These are phyloP conservation scores for Dendrolimus kikuchii DNA, from an alignment of 1,140 invertebrate genomes.

Conservation along the genomic window DNA sequence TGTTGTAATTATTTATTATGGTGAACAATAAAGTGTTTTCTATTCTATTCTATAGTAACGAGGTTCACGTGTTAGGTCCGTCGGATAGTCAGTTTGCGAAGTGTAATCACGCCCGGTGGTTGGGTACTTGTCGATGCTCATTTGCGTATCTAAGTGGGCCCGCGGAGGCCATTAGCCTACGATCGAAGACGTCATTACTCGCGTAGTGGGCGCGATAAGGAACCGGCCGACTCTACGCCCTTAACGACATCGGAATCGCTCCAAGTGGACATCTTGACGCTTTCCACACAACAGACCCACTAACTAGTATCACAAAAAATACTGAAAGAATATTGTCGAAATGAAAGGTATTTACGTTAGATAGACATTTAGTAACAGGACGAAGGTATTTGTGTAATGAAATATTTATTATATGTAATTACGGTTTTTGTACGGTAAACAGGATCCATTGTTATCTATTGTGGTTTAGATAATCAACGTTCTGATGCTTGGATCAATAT, in stretches of 20 bases:
- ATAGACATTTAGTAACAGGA: too few species aligned
- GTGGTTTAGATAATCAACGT: too few species aligned
- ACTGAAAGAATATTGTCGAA: background rate
- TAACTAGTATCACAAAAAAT: background rate
- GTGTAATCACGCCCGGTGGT: constrained; percentile 26
- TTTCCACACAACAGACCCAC: constrained; percentile 9
- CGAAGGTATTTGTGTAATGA: background rate
- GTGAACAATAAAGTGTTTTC: too few species aligned
- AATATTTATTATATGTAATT: background rate
- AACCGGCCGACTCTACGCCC: constrained; percentile 31
- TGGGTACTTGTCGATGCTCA: constrained; percentile 51
- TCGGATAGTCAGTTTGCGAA: constrained; percentile 4
- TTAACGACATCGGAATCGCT: constrained; percentile 42
- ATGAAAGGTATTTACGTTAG: background rate
- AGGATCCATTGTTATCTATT: too few species aligned
- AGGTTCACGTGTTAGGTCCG: too few species aligned
- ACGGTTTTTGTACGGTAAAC: too few species aligned
- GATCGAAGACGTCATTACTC: constrained; percentile 65
- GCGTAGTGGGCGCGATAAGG: constrained; percentile 53
- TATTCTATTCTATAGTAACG: too few species aligned
- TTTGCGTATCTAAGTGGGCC: constrained; percentile 67
- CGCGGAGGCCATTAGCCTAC: constrained; percentile 60
- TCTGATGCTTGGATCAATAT: too few species aligned
- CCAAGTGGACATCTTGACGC: constrained; percentile 46
- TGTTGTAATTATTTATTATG: too few species aligned